Evolutionary conservation across 92 coral and sea anemone genomes (phyloP).

Genomic region (Diadumene lineata): DNA sequence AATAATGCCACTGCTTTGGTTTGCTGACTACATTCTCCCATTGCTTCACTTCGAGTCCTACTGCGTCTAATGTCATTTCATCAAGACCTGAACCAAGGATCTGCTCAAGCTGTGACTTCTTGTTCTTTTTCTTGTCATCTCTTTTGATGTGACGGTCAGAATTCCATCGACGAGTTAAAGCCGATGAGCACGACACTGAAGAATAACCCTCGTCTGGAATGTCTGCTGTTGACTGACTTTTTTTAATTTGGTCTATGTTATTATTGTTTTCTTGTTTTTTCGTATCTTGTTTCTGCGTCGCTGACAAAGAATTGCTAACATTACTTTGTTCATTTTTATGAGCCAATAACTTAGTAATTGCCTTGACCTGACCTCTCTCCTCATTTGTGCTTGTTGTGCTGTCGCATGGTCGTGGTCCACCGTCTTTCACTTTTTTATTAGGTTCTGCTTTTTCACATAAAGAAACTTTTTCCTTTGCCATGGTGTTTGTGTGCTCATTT

Average conservation of each 20-base stretch:
- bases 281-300: background rate
- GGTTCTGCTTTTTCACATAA: background rate
- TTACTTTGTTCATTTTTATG: conserved; percentile 6
- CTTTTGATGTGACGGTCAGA: conserved; percentile 23
- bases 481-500: too few relatives aligned
- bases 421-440: too few relatives aligned
- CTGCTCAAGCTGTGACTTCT: conserved; percentile 33
- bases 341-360: background rate
- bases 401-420: too few relatives aligned
- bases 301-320: background rate
- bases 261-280: conserved; percentile 21
- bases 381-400: background rate
- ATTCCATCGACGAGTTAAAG: conserved; percentile 28
- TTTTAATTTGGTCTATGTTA: conserved; percentile 14
- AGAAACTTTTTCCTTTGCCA: background rate
- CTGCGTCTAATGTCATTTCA: conserved; percentile 63
- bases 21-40: conserved; percentile 83
- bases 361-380: background rate
- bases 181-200: conserved; percentile 20
- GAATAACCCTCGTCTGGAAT: conserved; percentile 3
- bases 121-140: conserved; percentile 30
- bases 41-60: conserved; percentile 74
- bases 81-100: conserved; percentile 43
- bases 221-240: conserved; percentile 8
- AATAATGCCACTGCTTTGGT: conserved; percentile 94